Evolutionary conservation across 2,113 vertebrate species (phyloP).

Genomic region (Chaetodon trifascialis): DNA sequence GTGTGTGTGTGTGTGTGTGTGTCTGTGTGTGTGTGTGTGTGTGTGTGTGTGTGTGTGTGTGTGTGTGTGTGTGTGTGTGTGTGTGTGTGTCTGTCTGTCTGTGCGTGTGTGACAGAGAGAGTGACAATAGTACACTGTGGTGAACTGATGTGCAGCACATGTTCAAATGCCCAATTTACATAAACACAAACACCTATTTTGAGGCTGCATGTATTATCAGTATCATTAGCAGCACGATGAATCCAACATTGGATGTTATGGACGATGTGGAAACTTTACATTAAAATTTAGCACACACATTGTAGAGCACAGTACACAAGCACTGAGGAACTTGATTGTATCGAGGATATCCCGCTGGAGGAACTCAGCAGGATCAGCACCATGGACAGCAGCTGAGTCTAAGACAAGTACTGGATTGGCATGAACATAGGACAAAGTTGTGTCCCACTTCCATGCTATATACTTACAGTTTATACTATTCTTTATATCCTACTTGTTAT

Average conservation of each 20-base stretch:
- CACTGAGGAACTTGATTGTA: background rate
- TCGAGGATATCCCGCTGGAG: background rate
- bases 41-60: background rate
- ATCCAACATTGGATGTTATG: background rate
- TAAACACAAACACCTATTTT: background rate
- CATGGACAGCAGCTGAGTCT: background rate
- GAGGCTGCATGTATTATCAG: background rate
- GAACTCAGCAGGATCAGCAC: background rate
- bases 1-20: background rate
- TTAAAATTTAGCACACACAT: background rate
- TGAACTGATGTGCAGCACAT: background rate
- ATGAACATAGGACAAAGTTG: too few relatives aligned
- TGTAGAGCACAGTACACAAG: background rate
- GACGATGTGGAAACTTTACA: background rate
- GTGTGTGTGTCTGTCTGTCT: background rate
- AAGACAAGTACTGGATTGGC: background rate
- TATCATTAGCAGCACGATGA: background rate
- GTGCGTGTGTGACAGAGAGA: background rate
- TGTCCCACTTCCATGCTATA: too few relatives aligned
- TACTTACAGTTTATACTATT: too few relatives aligned
- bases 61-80: background rate
- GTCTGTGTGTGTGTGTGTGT: too few relatives aligned
- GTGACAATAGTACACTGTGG: too few relatives aligned
- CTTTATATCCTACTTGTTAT: background rate
- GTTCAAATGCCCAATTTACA: background rate